Conservation (phyloP, 2,113 vertebrate genomes). For the Misgurnus mizolepis region DNA sequence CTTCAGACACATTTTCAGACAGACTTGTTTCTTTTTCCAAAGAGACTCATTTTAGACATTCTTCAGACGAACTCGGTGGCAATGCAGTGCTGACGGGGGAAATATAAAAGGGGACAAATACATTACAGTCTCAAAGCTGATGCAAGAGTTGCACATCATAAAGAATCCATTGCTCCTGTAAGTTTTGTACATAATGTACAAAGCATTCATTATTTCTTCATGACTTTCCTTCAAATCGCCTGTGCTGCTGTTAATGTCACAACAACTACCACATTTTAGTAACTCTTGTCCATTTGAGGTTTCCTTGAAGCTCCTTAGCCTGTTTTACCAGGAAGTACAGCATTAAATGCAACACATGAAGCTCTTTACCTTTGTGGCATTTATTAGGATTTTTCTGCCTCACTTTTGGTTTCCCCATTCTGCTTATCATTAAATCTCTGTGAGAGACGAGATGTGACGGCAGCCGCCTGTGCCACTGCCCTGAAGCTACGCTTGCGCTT, state of each 20-base stretch:
- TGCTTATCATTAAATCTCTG: conserved; percentile 76
- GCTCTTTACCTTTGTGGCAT: background rate
- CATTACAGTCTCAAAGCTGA: background rate
- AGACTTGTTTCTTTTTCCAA: background rate
- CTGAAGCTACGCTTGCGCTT: conserved; percentile 88
- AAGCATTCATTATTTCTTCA: background rate
- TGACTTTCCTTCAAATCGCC: background rate
- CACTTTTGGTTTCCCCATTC: conserved; percentile 77
- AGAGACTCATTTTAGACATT: background rate
- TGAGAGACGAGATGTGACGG: conserved; percentile 73
- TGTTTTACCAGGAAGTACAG: background rate
- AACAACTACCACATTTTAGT: background rate
- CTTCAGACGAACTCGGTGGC: background rate
- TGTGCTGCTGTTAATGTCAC: background rate
- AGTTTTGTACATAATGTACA: background rate
- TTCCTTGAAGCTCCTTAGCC: background rate
- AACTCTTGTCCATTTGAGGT: background rate
- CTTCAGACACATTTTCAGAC: conserved; percentile 1
- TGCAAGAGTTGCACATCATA: background rate
- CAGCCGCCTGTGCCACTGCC: conserved; percentile 71
- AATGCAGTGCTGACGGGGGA: background rate
- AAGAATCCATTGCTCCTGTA: background rate
- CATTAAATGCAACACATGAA: background rate
- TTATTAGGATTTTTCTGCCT: conserved; percentile 72
- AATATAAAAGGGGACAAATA: conserved; percentile 9